Base-by-base conservation (phyloP, 1,140 invertebrate species). In the Tetramorium alpestre region DNA sequence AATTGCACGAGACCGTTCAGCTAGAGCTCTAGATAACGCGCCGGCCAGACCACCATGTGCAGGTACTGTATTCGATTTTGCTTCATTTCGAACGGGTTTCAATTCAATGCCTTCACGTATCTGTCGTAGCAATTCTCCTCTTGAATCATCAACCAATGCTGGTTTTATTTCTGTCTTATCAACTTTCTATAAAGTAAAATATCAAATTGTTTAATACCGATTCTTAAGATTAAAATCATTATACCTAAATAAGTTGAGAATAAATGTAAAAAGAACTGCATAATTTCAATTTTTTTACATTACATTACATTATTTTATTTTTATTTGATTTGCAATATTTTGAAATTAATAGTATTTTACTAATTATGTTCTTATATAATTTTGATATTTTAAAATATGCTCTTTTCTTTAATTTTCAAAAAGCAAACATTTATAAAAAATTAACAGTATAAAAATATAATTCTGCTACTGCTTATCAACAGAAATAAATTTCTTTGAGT, bases 21-120 rank as follows among this genome's bases (percentile, higher is more conserved):
- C 96, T n/a, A 98, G 94, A 54, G 98, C 98, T 84, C 96, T 96
- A 3, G 97, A 97, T 81, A 98, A 95, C 5, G 98, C 98, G 56
- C 96, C 97, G n/a, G 98, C 98, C 70, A 98, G 95, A 56, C 97
- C 97, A 89, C 96, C 96, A 85, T 95, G 92, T 65, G 91, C 87
- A 77, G 93, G 87, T 82, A 64, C 51, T 10, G 62, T 96, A 98
- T 96, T 38, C 98, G 96, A 16, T 96, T 92, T 92, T n/a, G 73
- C 87, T 65, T 90, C 87, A 10, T 88, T 91, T 51, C 69, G 44
- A 64, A 97, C 97, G 22, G 97, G 96, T 94, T 97, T 97, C 41
- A 99, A 94, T 88, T 97, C 96, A 76, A 97, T 96, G 69, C 98
- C 98, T 92, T 97, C 96, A 90, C 97, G 95, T 94, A 91, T 91